Base-by-base conservation (phyloP, 2,113 vertebrate genomes). In the Chlamydotis undulata region DNA sequence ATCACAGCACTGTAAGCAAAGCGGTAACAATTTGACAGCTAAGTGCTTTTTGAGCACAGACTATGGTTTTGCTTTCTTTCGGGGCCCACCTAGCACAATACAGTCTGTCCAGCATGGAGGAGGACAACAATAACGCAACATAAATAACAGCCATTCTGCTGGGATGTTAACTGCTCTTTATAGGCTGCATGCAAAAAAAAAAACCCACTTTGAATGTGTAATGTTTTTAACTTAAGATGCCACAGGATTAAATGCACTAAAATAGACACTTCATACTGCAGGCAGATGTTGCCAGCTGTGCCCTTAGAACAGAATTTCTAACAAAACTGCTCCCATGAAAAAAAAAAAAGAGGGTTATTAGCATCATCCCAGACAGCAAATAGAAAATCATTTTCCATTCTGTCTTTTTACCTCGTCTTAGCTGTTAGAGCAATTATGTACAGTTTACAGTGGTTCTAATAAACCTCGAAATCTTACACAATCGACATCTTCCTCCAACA, bases 281-380 rank as follows among this genome's bases (percentile, higher is more conserved):
- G 65, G 56, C 83, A 96, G 93, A 52, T 93, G 79, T 68, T 89
- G 56, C 68, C 90, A 95, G 92, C 73, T 95, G 60, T 70, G 47
- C 61, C 22, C 52, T 90, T 88, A 55, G 35, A 90, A 64, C 11
- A 83, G 47, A 75, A 77, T 85, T 83, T 83, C 79, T 67, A 60
- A 52, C 19, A 94, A 67, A 90, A 78, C 41, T 43, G 16, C 41
- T 43, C 41, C 41, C 41, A 43, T 43, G 41, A 43, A 43, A 60
- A 52, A 19, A 94, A 90, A 78, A 92, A 39, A 71, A 79, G 7
- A 64, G 10, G 1, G 16, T 60, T 73, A 65, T 69, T 79, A 82
- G 7, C 55, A 84, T 53, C 64, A 84, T 60, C 22, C 13, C 33
- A 43, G 83, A 43, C 45, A 64, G 45, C 4, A 89, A 82, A 82